phyloP scores from a whole-genome alignment of 2,113 vertebrate species.

The Limanda limanda region DNA sequence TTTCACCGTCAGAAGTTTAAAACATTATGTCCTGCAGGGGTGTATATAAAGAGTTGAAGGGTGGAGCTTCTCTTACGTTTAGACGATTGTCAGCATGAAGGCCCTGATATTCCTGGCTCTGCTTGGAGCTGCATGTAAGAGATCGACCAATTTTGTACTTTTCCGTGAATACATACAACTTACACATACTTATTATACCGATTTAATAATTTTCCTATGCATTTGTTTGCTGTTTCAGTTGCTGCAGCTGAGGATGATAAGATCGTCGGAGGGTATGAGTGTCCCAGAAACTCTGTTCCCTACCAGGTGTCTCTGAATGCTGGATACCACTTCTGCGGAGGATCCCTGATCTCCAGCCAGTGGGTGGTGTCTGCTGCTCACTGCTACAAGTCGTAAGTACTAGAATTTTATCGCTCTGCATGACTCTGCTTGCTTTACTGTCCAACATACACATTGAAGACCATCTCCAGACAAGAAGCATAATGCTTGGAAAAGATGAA shows the following conservation, averaged over 20 bases:
- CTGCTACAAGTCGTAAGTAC: conserved; percentile 84
- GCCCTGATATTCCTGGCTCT: conserved; percentile 72
- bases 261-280: conserved; percentile 85
- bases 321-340: conserved; percentile 80
- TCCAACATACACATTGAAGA: too few relatives aligned
- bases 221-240: conserved; percentile 56
- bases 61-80: not conserved
- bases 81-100: conserved; percentile 61
- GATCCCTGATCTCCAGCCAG: conserved; percentile 78
- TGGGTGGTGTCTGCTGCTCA: conserved; percentile 88
- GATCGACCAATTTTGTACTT: not conserved
- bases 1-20: not conserved
- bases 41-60: conserved; percentile 13
- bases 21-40: not conserved
- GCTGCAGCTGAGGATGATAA: conserved; percentile 75
- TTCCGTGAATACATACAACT: too few relatives aligned
- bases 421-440: too few relatives aligned
- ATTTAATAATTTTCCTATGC: not conserved
- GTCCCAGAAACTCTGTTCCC: conserved; percentile 72
- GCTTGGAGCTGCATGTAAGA: conserved; percentile 74
- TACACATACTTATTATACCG: not conserved
- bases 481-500: too few relatives aligned
- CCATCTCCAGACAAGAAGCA: too few relatives aligned
- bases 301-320: conserved; percentile 85
- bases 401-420: not conserved